Evolutionary conservation across 2,888 invertebrate species (phyloP).

Genomic region (Pammene aurita): DNA sequence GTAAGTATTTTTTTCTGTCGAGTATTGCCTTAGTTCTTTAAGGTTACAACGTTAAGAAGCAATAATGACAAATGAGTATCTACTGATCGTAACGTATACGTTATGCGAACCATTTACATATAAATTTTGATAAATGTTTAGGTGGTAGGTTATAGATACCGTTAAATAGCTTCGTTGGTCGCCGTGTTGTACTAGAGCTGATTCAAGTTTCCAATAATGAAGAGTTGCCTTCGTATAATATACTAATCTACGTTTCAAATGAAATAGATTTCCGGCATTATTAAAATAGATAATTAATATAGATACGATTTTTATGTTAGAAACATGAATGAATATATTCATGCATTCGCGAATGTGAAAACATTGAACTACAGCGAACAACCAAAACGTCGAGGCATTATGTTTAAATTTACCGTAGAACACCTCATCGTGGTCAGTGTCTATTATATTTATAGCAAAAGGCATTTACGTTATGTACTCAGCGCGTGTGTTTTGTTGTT

Average conservation of each 20-base stretch:
- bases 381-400: constrained; percentile 71
- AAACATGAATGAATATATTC: constrained; percentile 52
- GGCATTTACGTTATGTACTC: constrained; percentile 71
- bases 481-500: constrained; percentile 68
- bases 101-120: constrained; percentile 38
- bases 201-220: constrained; percentile 48
- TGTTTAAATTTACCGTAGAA: constrained; percentile 59
- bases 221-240: constrained; percentile 55
- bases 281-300: constrained; percentile 53
- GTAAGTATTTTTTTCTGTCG: constrained; percentile 75
- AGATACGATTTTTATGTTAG: constrained; percentile 54
- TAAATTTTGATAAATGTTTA: constrained; percentile 34
- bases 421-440: constrained; percentile 80
- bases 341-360: constrained; percentile 60
- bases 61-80: constrained; percentile 45
- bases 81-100: constrained; percentile 39
- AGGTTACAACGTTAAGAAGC: constrained; percentile 65
- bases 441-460: constrained; percentile 63
- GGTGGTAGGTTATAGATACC: constrained; percentile 34
- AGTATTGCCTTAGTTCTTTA: constrained; percentile 66
- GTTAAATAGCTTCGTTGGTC: constrained; percentile 37
- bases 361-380: constrained; percentile 56
- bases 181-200: constrained; percentile 32
- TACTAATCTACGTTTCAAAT: constrained; percentile 47
- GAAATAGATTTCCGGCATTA: constrained; percentile 61